Evolutionary conservation across 2,113 vertebrate species (phyloP).

Genomic region (Xenopus laevis): DNA sequence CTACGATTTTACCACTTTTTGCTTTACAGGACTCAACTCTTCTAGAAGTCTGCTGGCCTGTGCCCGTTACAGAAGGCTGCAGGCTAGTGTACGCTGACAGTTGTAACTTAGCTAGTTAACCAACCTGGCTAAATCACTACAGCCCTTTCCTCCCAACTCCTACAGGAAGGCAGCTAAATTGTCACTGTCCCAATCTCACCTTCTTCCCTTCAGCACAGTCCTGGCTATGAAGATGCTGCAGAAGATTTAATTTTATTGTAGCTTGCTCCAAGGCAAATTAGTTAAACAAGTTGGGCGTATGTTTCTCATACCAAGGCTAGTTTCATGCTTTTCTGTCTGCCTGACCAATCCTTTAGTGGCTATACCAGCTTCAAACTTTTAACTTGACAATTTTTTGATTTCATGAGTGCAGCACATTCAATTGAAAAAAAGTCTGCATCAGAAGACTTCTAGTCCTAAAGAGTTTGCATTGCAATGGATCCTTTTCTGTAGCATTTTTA

Average conservation of each 20-base stretch:
- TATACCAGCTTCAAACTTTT: too few relatives aligned
- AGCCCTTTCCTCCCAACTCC: conserved; percentile 69
- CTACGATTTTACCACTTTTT: conserved; percentile 87
- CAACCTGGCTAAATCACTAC: conserved; percentile 69
- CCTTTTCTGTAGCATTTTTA: too few relatives aligned
- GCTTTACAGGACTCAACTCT: conserved; percentile 90
- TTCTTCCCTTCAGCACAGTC: conserved; percentile 45
- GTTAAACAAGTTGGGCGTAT: too few relatives aligned
- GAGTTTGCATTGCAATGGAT: too few relatives aligned
- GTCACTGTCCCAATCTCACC: conserved; percentile 49
- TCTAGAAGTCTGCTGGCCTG: conserved; percentile 93
- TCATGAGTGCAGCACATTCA: too few relatives aligned
- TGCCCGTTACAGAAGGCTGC: conserved; percentile 82
- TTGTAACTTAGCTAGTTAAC: conserved; percentile 66
- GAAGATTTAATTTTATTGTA: conserved; percentile 32
- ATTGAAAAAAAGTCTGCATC: too few relatives aligned
- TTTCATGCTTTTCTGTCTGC: too few relatives aligned
- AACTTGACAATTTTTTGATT: too few relatives aligned
- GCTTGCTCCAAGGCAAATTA: too few relatives aligned
- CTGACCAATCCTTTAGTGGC: too few relatives aligned
- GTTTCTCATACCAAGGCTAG: too few relatives aligned
- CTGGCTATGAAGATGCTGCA: conserved; percentile 49
- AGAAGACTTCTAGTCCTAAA: too few relatives aligned
- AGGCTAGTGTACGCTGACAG: conserved; percentile 81
- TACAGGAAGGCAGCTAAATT: conserved; percentile 55